Evolutionary conservation across 2,888 invertebrate species (phyloP).

Genomic region (Camptogramma bilineatum): DNA sequence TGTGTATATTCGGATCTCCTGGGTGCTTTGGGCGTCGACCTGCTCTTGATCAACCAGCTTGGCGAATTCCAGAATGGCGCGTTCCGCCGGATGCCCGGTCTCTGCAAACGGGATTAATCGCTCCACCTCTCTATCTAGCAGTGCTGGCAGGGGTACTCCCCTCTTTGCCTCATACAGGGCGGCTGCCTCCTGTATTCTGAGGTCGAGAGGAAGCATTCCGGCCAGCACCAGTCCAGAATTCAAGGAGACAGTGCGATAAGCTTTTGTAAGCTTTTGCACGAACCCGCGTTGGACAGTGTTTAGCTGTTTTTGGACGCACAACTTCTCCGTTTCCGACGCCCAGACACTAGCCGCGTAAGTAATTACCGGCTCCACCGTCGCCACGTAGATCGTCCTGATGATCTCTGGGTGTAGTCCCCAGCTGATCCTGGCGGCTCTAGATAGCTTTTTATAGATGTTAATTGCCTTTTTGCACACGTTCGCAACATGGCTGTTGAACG

Average conservation of each 20-base stretch:
- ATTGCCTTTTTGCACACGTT: neutral
- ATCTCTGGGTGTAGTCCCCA: slow-evolving; percentile 35
- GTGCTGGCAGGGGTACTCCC: neutral
- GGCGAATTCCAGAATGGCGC: too few relatives aligned
- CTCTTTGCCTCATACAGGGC: too few relatives aligned
- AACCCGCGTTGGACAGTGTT: too few relatives aligned
- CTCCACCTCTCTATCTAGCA: neutral
- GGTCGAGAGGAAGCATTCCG: too few relatives aligned
- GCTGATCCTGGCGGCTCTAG: slow-evolving; percentile 14
- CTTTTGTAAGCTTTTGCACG: neutral
- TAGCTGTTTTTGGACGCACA: neutral
- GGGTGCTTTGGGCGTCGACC: too few relatives aligned
- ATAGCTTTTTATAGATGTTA: slow-evolving; percentile 6
- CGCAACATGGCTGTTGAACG: slow-evolving; percentile 6
- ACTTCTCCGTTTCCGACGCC: neutral
- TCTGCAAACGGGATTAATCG: too few relatives aligned
- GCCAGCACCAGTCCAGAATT: neutral
- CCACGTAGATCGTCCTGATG: slow-evolving; percentile 23
- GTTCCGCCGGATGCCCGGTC: too few relatives aligned
- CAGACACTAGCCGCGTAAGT: neutral
- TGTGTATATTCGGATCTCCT: too few relatives aligned
- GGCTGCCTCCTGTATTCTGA: too few relatives aligned
- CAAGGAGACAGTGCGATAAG: neutral
- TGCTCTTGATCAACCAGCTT: too few relatives aligned
- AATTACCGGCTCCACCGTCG: neutral